phyloP scores from a whole-genome alignment of 64 coral and sea anemone genomes.

The Actinia tenebrosa region DNA sequence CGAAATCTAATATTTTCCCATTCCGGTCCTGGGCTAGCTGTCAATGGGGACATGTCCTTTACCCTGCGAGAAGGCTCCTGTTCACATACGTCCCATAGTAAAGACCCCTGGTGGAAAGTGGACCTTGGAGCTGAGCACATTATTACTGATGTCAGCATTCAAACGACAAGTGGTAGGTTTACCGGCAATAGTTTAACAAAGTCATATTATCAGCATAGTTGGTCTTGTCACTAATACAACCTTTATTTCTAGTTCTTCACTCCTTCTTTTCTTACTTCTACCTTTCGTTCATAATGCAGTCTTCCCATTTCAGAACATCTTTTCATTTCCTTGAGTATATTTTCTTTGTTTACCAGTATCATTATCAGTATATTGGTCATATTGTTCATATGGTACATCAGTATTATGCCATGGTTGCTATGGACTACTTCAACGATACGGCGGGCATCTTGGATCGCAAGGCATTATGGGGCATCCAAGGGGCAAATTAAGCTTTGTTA shows the following conservation, averaged over 20 bases:
- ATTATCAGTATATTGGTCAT: too few species aligned
- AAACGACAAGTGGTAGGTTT: conserved; percentile 46
- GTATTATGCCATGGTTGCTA: too few species aligned
- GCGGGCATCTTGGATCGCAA: too few species aligned
- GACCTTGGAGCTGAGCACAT: conserved; percentile 67
- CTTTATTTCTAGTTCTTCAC: not conserved
- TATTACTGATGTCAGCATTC: conserved; percentile 77
- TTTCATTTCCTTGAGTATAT: too few species aligned
- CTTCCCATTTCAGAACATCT: too few species aligned
- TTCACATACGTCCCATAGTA: conserved; percentile 45
- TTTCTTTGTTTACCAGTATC: too few species aligned
- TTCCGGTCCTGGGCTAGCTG: conserved; percentile 60
- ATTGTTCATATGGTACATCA: too few species aligned
- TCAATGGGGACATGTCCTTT: conserved; percentile 68
- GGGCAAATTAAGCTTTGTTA: too few species aligned
- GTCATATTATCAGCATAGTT: too few species aligned
- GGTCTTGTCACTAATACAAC: not conserved
- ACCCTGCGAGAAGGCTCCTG: conserved; percentile 57
- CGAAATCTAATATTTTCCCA: not conserved
- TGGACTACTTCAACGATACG: too few species aligned
- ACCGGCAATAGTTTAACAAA: too few species aligned
- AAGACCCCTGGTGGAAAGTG: conserved; percentile 85
- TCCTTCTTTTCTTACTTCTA: not conserved
- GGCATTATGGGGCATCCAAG: too few species aligned
- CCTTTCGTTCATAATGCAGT: not conserved